Base-by-base conservation (phyloP, 2,888 invertebrate species). In the Brachyptera putata region DNA sequence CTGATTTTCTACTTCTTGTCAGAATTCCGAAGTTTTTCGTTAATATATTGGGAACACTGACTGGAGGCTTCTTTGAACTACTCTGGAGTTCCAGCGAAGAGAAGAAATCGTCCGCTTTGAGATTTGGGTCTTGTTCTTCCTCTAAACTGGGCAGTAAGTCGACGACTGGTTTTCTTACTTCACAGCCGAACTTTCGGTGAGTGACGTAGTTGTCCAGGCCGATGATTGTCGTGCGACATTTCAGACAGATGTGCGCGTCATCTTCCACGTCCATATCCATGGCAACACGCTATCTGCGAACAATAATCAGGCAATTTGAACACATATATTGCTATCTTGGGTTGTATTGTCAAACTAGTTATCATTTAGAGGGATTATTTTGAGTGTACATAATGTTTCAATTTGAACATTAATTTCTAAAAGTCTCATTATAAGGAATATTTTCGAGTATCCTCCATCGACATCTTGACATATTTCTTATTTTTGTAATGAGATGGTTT, bases 121-220 rank as follows among this genome's bases (percentile, higher is more conserved):
- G 76, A 53, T 80, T 81, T 67, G 85, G 84, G 1, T 79, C 76
- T 7, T 75, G 71, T 55, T 80, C 78, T 57, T 78, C 79, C 3
- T 36, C 50, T 2, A 71, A 68, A n/a, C 70, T 69, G n/a, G 61
- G 61, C 71, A 0, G 67, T 50, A 53, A 73, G 73, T 79, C 74
- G 60, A 77, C 72, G 70, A 70, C 14, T 71, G 55, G 61, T 61
- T 61, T 71, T 69, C 41, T 66, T 65, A 56, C 66, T 24, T 78
- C 77, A 68, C 91, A 91, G 66, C 82, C 81, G 30, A 80, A 77
- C 71, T 90, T 90, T 43, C 93, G 83, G 71, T 95, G 95, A 37
- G 81, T 81, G 24, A 95, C 84, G 72, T 95, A 95, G 72, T 88
- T 89, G 41, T 89, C 87, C n/a, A 95, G 78, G 0, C 95, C 95